phyloP scores from a whole-genome alignment of 2,888 invertebrate genomes.

The Nephrotoma appendiculata region DNA sequence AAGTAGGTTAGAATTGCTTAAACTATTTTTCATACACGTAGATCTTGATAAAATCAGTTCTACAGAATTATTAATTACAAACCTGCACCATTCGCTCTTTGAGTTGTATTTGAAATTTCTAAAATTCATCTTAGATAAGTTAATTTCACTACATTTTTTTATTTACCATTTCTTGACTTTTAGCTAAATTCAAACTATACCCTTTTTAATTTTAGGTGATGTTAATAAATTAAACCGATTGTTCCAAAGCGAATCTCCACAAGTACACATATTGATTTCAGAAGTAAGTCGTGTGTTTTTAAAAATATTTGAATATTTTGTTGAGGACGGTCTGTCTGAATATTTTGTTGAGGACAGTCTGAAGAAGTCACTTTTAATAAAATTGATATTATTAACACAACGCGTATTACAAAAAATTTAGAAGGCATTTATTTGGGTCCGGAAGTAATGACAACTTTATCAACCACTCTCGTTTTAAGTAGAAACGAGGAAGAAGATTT shows the following conservation, averaged over 20 bases:
- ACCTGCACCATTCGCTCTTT: neutral
- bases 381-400: neutral
- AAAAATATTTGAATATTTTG: neutral
- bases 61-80: neutral
- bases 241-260: neutral
- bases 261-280: neutral
- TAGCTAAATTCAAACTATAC: neutral
- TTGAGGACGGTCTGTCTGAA: neutral
- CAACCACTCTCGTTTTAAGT: neutral
- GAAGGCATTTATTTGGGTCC: neutral
- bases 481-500: constrained; percentile 5
- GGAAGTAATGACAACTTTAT: neutral
- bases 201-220: neutral
- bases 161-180: neutral
- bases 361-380: constrained; percentile 5
- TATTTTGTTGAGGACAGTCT: neutral
- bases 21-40: neutral
- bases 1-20: neutral
- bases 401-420: neutral
- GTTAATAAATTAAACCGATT: neutral
- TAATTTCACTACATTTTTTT: neutral
- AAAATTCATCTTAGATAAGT: neutral
- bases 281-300: neutral
- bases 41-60: neutral
- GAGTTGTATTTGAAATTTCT: neutral